Evolutionary conservation across 2,113 vertebrate genomes (phyloP).

Genomic region (Ranitomeya imitator): DNA sequence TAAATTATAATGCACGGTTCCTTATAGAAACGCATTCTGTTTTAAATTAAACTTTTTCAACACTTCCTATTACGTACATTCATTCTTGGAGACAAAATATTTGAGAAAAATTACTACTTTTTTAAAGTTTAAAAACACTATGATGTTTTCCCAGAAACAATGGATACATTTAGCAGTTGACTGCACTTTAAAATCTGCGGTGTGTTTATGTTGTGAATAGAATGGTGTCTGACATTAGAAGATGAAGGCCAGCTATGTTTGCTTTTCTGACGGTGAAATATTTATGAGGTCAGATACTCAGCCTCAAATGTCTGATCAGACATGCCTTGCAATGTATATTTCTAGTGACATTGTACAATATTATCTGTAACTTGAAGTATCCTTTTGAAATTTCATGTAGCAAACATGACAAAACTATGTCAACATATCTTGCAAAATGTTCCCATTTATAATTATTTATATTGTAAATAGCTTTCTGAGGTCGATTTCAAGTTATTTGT

Average conservation of each 20-base stretch:
- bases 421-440: constrained; percentile 83
- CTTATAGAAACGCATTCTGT: background rate
- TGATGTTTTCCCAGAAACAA: background rate
- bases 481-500: constrained; percentile 87
- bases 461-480: constrained; percentile 90
- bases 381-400: constrained; percentile 83
- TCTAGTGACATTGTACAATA: constrained; percentile 75
- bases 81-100: background rate
- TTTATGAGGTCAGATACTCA: constrained; percentile 67
- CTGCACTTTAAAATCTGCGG: constrained; percentile 57
- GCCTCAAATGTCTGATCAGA: constrained; percentile 67
- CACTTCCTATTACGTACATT: background rate
- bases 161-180: background rate
- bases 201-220: constrained; percentile 67
- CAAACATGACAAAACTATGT: constrained; percentile 76
- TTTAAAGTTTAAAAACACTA: background rate
- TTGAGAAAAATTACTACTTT: background rate
- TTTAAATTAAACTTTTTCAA: background rate
- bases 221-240: constrained; percentile 60
- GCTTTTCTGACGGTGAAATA: constrained; percentile 61
- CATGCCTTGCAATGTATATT: constrained; percentile 75
- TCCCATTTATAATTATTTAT: constrained; percentile 94
- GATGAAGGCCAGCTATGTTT: constrained; percentile 59
- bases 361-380: constrained; percentile 77
- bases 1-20: background rate